Evolutionary conservation across 2,797 vertebrate species (phyloP), one percentile per base, ranked within the genome.

Genomic region (Danionella dracula): DNA sequence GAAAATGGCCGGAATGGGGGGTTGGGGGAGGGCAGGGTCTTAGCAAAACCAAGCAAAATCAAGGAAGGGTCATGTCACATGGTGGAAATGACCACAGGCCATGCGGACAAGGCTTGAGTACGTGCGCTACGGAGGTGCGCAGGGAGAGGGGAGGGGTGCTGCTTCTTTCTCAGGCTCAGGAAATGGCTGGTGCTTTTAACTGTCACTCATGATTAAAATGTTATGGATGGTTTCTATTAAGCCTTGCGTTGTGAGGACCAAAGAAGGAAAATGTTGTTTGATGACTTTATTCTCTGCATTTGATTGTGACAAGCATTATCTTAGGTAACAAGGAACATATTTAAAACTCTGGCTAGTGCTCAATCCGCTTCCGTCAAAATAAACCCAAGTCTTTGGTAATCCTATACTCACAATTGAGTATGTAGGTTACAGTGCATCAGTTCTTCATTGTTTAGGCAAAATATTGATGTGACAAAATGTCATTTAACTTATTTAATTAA

Each of bases 21-120:
- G 56, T 32, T 51, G 70, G 62, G 75, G 58, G 32, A 57, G 72
- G 50, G 63, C 35, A 60, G 54, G 41, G 57, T 41, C 44, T 59
- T 49, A 34, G 54, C 34, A 53, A 44, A 44, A 66, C 72, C 60
- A 62, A 74, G 71, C 69, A 54, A 77, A 75, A 72, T 31, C 64
- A 70, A 70, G 65, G 63, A 71, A 69, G 64, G 62, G 62, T 74
- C 53, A 48, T 63, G 69, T 78, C 73, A 76, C 56, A 65, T 57
- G 60, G 45, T 74, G 63, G 65, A 77, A 70, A 78, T 72, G 73
- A 70, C 76, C 73, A 62, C 63, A 78, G 73, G 68, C 71, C 44
- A 71, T 60, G 38, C 55, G 38, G 48, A 50, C 46, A 56, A 41
- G 48, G 68, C 45, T 17, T 56, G 50, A n/a, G 55, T 50, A 17